Percentiles rank a stretch among this genome's conserved stretches.
These are phyloP conservation scores for Erinaceus europaeus DNA, from an alignment of 2,113 vertebrate genomes.

Conservation along the genomic window DNA sequence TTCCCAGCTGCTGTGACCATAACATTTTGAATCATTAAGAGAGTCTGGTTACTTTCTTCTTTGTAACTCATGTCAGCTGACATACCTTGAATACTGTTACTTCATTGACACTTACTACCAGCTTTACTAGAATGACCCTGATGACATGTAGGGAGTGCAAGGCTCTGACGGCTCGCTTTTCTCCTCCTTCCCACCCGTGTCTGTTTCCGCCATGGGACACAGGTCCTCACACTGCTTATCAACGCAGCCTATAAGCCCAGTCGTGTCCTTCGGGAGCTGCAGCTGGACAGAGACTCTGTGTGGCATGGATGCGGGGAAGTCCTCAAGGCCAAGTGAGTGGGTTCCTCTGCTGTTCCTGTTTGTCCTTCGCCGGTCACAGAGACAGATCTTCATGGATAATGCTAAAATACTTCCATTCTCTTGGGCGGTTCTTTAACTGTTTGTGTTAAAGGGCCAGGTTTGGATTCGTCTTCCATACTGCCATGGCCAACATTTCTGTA, in stretches of 20 bases:
- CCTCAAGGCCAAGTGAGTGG: constrained; percentile 96
- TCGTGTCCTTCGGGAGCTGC: constrained; percentile 95
- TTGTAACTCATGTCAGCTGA: constrained; percentile 54
- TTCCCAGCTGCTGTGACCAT: too few species aligned
- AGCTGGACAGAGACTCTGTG: constrained; percentile 94
- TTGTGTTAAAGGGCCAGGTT: neutral
- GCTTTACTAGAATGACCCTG: constrained; percentile 58
- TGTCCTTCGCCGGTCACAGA: neutral
- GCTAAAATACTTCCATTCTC: neutral
- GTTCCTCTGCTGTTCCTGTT: too few species aligned
- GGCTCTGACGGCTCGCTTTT: constrained; percentile 31
- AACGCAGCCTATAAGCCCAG: constrained; percentile 98
- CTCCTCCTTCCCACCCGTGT: constrained; percentile 31
- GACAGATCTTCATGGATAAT: neutral
- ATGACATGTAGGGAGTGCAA: constrained; percentile 31
- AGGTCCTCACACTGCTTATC: constrained; percentile 96
- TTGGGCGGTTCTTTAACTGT: neutral
- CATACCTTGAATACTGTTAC: constrained; percentile 36
- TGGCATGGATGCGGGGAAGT: constrained; percentile 97
- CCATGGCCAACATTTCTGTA: neutral
- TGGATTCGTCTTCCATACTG: constrained; percentile 16
- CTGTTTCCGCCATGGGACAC: constrained; percentile 31
- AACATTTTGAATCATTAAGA: constrained; percentile 59
- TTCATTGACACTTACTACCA: constrained; percentile 66
- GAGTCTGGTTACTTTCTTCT: constrained; percentile 29